Conservation (phyloP, 2,888 invertebrate species). For the Vesta saturnalis region DNA sequence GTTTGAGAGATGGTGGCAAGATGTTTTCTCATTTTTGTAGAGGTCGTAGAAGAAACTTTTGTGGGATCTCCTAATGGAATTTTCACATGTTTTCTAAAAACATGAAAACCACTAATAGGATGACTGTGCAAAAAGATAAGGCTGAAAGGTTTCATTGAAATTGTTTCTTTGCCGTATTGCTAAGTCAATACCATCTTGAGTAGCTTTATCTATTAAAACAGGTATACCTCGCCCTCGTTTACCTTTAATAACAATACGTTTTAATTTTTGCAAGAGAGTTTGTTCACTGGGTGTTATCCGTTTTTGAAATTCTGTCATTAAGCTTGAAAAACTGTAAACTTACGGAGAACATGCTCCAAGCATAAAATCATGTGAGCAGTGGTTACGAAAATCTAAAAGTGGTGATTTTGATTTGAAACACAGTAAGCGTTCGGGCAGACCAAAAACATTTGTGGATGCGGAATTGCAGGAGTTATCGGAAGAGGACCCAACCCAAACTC, state of each 20-base stretch:
- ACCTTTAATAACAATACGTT: conserved; percentile 21
- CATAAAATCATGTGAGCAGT: too few relatives aligned
- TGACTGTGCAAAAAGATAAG: background rate
- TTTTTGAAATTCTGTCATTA: conserved; percentile 20
- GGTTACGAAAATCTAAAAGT: too few relatives aligned
- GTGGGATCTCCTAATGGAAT: background rate
- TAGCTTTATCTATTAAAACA: conserved; percentile 18
- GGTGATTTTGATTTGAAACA: too few relatives aligned
- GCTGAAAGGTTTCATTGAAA: background rate
- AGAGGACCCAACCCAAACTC: too few relatives aligned
- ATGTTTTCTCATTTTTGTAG: background rate
- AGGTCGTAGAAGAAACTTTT: background rate
- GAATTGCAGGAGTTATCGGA: too few relatives aligned
- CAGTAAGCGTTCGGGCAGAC: too few relatives aligned
- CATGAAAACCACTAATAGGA: conserved; percentile 2
- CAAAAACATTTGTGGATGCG: too few relatives aligned
- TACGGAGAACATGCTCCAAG: too few relatives aligned
- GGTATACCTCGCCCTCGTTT: conserved; percentile 22
- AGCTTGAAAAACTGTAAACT: too few relatives aligned
- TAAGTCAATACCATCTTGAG: conserved; percentile 18
- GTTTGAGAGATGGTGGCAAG: background rate
- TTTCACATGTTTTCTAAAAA: background rate
- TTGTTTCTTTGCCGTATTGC: background rate
- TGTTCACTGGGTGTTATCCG: conserved; percentile 15
- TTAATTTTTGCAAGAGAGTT: conserved; percentile 13